Evolutionary conservation across 2,113 vertebrate genomes (phyloP).

Genomic region (Microtus oregoni): DNA sequence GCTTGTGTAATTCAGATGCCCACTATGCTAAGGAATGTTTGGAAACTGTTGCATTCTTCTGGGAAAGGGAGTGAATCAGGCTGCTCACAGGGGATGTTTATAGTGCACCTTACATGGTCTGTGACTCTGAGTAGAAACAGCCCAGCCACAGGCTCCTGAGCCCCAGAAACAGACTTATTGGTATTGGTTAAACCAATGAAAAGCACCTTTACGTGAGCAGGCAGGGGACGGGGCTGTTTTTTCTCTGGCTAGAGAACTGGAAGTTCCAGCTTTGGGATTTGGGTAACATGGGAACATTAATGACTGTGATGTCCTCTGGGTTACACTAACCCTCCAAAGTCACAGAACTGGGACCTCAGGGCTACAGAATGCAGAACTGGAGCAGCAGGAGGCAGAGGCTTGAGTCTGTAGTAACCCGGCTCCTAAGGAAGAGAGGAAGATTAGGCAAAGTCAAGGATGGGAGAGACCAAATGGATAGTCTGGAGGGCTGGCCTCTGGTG

Average conservation of each 20-base stretch:
- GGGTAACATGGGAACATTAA: not conserved
- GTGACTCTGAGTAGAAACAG: not conserved
- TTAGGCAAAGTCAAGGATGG: not conserved
- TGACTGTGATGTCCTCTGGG: not conserved
- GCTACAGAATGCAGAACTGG: not conserved
- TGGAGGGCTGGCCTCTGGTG: not conserved
- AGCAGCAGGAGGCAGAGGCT: not conserved
- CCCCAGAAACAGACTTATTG: not conserved
- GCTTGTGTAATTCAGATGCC: not conserved
- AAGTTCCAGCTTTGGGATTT: slow-evolving; percentile 23
- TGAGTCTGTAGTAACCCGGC: not conserved
- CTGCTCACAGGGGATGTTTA: not conserved
- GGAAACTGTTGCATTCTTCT: not conserved
- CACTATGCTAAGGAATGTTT: not conserved
- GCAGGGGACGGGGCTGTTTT: not conserved
- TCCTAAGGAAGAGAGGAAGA: not conserved
- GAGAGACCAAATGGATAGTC: not conserved
- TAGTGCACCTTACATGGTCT: not conserved
- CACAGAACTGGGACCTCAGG: not conserved
- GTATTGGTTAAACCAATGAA: not conserved
- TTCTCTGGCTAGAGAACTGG: slow-evolving; percentile 17
- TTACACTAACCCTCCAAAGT: not conserved
- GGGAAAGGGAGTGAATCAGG: not conserved
- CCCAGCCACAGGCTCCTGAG: not conserved
- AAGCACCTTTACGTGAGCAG: not conserved